Evolutionary conservation across 2,888 invertebrate species (phyloP).

Genomic region (Toxonevra muliebris): DNA sequence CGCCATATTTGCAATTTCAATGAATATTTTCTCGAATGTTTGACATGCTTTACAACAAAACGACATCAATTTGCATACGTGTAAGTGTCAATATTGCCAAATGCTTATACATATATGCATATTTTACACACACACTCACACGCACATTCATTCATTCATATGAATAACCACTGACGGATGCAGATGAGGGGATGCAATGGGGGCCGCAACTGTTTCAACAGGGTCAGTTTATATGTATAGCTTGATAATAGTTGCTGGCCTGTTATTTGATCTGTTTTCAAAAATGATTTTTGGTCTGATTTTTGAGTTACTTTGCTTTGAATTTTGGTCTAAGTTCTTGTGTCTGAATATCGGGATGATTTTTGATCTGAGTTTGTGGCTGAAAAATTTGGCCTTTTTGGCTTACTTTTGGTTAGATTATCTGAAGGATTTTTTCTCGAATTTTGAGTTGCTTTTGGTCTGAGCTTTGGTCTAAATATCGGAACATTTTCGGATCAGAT

Average conservation of each 20-base stretch:
- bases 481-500: too few relatives aligned
- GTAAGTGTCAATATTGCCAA: slow-evolving; percentile 5
- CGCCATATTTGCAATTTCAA: slow-evolving; percentile 9
- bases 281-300: too few relatives aligned
- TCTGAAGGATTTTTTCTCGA: too few relatives aligned
- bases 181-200: background rate
- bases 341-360: slow-evolving; percentile 2
- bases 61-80: slow-evolving; percentile 9
- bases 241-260: too few relatives aligned
- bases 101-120: background rate
- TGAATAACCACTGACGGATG: background rate
- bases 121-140: background rate
- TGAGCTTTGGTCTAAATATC: background rate
- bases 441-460: background rate
- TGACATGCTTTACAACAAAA: slow-evolving; percentile 7
- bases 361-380: slow-evolving; percentile 10
- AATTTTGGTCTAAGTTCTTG: too few relatives aligned
- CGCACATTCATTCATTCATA: background rate
- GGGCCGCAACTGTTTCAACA: background rate
- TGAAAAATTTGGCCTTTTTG: background rate
- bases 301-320: too few relatives aligned
- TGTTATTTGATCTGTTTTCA: too few relatives aligned
- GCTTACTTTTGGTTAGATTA: too few relatives aligned
- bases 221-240: background rate
- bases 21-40: slow-evolving; percentile 12